These are phyloP conservation scores for Gavia stellata DNA, from an alignment of 2,113 vertebrate species.

Conservation along the genomic window DNA sequence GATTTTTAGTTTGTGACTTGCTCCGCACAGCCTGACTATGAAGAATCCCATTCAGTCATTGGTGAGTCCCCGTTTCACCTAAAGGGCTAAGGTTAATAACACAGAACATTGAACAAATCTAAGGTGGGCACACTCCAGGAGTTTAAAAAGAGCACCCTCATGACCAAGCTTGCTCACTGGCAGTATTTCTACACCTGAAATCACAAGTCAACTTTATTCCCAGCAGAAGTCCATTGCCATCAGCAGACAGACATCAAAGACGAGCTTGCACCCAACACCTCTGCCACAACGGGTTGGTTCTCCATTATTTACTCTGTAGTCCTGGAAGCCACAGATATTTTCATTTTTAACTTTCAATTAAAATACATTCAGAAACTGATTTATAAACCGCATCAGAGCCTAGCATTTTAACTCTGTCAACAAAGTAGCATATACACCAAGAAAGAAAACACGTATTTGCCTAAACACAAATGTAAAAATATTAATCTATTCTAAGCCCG, in stretches of 20 bases:
- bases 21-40: background rate
- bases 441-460: background rate
- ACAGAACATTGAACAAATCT: background rate
- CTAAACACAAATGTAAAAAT: background rate
- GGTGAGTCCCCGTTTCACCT: background rate
- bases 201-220: background rate
- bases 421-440: background rate
- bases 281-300: rapidly evolving
- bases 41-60: background rate
- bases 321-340: background rate
- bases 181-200: background rate
- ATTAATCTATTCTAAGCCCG: background rate
- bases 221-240: background rate
- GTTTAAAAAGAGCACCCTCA: background rate
- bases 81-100: background rate
- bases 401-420: background rate
- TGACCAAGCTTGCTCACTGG: background rate
- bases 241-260: background rate
- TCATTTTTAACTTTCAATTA: background rate
- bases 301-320: background rate
- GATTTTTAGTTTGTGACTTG: background rate
- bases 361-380: background rate
- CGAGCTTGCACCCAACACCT: background rate
- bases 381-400: background rate
- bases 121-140: background rate